Percentiles rank a stretch among this genome's conserved stretches.
Conservation (phyloP, 2,797 vertebrate species). For the Yasuhikotakia modesta region DNA sequence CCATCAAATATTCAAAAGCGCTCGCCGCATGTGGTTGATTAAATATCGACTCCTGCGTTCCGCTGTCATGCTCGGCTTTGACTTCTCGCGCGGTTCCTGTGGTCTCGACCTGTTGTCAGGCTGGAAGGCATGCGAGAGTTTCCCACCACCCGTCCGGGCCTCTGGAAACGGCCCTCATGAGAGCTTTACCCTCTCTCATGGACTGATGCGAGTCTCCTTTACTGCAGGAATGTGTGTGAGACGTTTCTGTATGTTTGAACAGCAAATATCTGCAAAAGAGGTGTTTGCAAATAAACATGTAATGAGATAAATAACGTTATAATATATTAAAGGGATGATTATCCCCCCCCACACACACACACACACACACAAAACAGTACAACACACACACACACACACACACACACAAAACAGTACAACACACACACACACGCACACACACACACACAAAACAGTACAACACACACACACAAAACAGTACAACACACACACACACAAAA, state of each 20-base stretch:
- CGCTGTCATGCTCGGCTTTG: constrained; percentile 54
- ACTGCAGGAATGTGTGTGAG: constrained; percentile 5
- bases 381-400: too few species aligned
- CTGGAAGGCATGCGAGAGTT: constrained; percentile 64
- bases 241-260: neutral
- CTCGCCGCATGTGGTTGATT: constrained; percentile 62
- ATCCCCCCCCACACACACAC: too few species aligned
- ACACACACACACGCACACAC: too few species aligned
- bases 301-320: too few species aligned
- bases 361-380: too few species aligned
- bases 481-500: too few species aligned
- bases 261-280: neutral
- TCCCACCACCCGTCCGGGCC: constrained; percentile 60
- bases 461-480: too few species aligned
- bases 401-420: too few species aligned
- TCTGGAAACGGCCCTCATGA: constrained; percentile 34
- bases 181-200: constrained; percentile 32
- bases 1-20: constrained; percentile 73
- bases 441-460: too few species aligned
- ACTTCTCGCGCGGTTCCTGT: constrained; percentile 58
- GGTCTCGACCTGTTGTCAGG: constrained; percentile 56
- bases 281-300: neutral
- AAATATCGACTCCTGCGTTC: constrained; percentile 64
- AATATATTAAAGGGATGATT: too few species aligned
- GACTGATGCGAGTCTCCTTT: constrained; percentile 17